These are phyloP conservation scores for Microtus californicus DNA, from an alignment of 2,797 vertebrate species.

Conservation along the genomic window DNA sequence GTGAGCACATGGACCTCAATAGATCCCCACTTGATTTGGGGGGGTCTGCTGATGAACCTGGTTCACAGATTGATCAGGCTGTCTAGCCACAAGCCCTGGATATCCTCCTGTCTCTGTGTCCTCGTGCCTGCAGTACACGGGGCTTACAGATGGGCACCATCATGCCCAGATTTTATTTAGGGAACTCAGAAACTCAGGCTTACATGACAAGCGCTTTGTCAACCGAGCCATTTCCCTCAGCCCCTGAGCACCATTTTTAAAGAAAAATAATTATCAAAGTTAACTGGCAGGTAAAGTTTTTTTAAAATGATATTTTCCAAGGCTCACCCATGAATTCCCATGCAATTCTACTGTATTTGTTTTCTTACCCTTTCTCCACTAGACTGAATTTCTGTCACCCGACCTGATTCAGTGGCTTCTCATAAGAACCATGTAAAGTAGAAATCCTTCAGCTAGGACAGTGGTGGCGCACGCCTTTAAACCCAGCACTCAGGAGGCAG, in stretches of 20 bases:
- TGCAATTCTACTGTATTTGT: neutral
- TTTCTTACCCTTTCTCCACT: neutral
- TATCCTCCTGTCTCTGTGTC: neutral
- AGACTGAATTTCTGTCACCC: neutral
- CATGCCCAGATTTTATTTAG: neutral
- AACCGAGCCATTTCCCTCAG: neutral
- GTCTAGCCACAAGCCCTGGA: neutral
- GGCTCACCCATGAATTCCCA: neutral
- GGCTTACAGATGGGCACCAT: neutral
- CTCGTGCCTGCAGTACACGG: neutral
- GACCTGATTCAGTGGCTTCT: neutral
- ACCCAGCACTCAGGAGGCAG: neutral
- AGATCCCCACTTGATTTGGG: neutral
- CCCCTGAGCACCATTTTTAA: neutral
- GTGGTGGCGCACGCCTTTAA: neutral
- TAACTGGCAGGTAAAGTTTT: neutral
- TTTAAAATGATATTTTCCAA: neutral
- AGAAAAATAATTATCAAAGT: slow-evolving; percentile 16
- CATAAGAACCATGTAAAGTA: neutral
- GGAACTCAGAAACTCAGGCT: neutral
- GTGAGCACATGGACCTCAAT: neutral
- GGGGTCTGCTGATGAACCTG: neutral
- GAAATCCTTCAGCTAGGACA: neutral
- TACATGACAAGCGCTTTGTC: neutral
- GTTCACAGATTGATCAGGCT: neutral